Conservation (phyloP, 2,113 vertebrate genomes). For the Hippocampus zosterae region DNA sequence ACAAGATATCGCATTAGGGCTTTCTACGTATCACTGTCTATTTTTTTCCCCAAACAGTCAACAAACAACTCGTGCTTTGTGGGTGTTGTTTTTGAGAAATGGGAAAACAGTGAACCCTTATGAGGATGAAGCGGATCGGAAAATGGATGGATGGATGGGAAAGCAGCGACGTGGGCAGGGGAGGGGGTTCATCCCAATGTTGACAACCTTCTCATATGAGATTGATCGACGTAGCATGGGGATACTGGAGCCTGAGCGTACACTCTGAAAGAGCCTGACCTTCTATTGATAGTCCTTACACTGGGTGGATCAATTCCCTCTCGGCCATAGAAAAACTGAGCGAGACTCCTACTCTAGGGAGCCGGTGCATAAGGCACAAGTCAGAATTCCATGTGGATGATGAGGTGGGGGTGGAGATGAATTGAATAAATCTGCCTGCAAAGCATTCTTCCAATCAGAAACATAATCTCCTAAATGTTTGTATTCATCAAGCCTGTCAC, state of each 20-base stretch:
- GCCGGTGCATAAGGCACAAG: constrained; percentile 36
- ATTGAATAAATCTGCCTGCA: constrained; percentile 65
- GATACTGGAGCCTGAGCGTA: constrained; percentile 62
- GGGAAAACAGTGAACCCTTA: constrained; percentile 23
- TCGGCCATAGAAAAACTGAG: constrained; percentile 60
- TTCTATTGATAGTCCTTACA: constrained; percentile 73
- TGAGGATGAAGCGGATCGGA: no score
- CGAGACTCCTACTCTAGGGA: constrained; percentile 52
- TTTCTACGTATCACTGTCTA: background rate
- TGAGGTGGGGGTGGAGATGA: constrained; percentile 33
- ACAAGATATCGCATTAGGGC: background rate
- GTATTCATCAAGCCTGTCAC: constrained; percentile 71
- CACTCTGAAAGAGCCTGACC: constrained; percentile 64
- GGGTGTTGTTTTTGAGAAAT: constrained; percentile 10
- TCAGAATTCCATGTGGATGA: constrained; percentile 63
- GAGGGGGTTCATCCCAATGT: constrained; percentile 45
- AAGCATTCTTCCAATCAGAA: constrained; percentile 72
- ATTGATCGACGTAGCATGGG: constrained; percentile 60
- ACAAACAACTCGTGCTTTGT: constrained; percentile 10
- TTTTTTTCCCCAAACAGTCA: constrained; percentile 6
- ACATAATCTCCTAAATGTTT: constrained; percentile 74
- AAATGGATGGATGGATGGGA: constrained; percentile 1
- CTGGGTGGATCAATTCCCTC: constrained; percentile 69
- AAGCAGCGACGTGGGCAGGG: constrained; percentile 22
- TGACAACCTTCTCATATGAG: constrained; percentile 64